Percentiles rank a stretch among this genome's conserved stretches.
Evolutionary conservation across 2,888 invertebrate genomes (phyloP).

Genomic region (Tubulanus polymorphus): DNA sequence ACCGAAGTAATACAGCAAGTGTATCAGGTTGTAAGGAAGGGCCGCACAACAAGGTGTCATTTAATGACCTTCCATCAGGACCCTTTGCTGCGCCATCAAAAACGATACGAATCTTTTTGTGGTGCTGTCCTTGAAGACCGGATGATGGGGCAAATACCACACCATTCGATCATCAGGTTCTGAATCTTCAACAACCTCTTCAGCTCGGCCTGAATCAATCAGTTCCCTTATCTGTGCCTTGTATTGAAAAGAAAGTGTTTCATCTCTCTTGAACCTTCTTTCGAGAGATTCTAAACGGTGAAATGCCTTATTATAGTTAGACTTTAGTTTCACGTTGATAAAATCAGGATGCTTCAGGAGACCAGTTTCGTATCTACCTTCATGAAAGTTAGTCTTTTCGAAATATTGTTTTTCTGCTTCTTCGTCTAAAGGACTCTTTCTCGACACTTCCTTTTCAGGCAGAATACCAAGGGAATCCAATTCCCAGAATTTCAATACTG

Average conservation of each 20-base stretch:
- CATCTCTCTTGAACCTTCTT: neutral
- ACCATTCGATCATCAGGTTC: neutral
- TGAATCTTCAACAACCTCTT: neutral
- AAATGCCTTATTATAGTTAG: neutral
- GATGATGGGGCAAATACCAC: neutral
- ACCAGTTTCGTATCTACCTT: neutral
- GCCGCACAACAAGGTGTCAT: neutral
- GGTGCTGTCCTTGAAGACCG: neutral
- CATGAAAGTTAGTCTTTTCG: neutral
- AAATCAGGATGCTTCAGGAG: neutral
- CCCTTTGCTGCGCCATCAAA: conserved; percentile 4
- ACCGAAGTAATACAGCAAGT: conserved; percentile 5
- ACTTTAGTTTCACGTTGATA: neutral
- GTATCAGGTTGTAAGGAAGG: neutral
- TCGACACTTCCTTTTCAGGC: neutral
- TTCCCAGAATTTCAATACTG: neutral
- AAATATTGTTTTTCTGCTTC: neutral
- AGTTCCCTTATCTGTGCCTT: neutral
- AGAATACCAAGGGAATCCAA: neutral
- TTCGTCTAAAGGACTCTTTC: neutral
- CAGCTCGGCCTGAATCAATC: neutral
- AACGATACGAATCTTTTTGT: conserved; percentile 11
- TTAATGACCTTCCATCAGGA: neutral
- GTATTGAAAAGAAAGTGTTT: neutral
- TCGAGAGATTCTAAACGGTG: neutral